A percentile compares a stretch with the other conserved stretches of the same genome.
phyloP scores from a whole-genome alignment of 2,113 vertebrate genomes.

The Zeus faber region DNA sequence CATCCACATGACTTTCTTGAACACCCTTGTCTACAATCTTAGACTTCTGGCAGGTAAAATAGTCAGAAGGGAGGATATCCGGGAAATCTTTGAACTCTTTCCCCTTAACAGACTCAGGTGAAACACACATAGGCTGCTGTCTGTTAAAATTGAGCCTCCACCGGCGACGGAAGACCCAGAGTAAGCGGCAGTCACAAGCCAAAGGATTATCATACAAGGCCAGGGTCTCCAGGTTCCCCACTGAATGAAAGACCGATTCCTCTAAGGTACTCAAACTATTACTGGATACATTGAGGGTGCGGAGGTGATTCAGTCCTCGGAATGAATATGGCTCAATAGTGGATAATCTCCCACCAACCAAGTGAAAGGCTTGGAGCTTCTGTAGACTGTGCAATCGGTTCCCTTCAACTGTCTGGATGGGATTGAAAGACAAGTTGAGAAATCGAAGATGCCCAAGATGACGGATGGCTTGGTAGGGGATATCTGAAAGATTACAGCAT shows the following conservation, averaged over 20 bases:
- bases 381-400: slow-evolving; percentile 91
- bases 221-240: slow-evolving; percentile 95
- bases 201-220: slow-evolving; percentile 93
- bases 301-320: slow-evolving; percentile 91
- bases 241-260: slow-evolving; percentile 93
- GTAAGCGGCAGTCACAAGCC: slow-evolving; percentile 94
- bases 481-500: slow-evolving; percentile 87
- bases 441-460: slow-evolving; percentile 94
- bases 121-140: slow-evolving; percentile 89
- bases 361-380: slow-evolving; percentile 92
- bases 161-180: slow-evolving; percentile 95
- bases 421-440: slow-evolving; percentile 96
- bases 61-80: slow-evolving; percentile 84
- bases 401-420: slow-evolving; percentile 88
- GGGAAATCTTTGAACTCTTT: slow-evolving; percentile 99
- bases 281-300: slow-evolving; percentile 91
- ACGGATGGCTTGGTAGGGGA: slow-evolving; percentile 92
- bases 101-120: slow-evolving; percentile 86
- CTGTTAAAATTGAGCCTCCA: slow-evolving; percentile 96
- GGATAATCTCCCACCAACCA: slow-evolving; percentile 88
- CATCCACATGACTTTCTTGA: slow-evolving; percentile 90
- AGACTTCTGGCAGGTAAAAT: slow-evolving; percentile 92
- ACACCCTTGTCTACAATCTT: slow-evolving; percentile 90
- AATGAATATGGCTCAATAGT: slow-evolving; percentile 93
- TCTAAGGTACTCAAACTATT: slow-evolving; percentile 92